These are phyloP conservation scores for Chlamydotis undulata DNA, from an alignment of 2,113 vertebrate species.

Conservation along the genomic window DNA sequence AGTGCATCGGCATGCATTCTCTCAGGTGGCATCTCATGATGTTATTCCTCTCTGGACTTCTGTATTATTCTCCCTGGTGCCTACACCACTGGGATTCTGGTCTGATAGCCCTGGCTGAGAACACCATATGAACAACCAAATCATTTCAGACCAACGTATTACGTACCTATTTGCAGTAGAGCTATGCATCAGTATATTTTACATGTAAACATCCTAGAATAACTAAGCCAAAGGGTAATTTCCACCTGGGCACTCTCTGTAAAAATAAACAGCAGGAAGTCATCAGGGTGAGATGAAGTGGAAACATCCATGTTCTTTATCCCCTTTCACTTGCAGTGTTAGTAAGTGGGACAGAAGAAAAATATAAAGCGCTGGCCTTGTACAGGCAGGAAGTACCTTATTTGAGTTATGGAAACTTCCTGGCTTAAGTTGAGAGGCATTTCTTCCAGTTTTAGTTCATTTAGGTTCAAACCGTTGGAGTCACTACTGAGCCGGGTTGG, in stretches of 20 bases:
- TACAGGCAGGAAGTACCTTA: not conserved
- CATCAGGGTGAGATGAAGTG: not conserved
- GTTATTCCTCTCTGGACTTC: constrained; percentile 63
- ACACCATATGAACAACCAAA: not conserved
- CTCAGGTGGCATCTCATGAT: constrained; percentile 71
- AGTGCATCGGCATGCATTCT: constrained; percentile 59
- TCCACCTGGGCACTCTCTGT: not conserved
- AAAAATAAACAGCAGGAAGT: constrained; percentile 3
- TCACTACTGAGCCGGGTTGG: constrained; percentile 18
- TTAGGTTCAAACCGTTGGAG: not conserved
- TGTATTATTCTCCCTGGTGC: constrained; percentile 19
- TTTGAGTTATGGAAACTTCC: not conserved
- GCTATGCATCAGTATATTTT: not conserved
- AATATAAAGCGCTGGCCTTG: not conserved
- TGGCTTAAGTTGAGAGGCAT: not conserved
- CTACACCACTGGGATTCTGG: not conserved
- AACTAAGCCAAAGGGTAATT: not conserved
- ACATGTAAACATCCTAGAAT: not conserved
- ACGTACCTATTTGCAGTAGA: not conserved
- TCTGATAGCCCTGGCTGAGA: constrained; percentile 29
- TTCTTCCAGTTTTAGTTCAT: not conserved
- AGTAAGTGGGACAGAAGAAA: not conserved
- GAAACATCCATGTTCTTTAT: not conserved
- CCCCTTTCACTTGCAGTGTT: not conserved
- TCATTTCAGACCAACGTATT: not conserved